Evolutionary conservation across 2,888 invertebrate species (phyloP).

Genomic region (Dioctria rufipes): DNA sequence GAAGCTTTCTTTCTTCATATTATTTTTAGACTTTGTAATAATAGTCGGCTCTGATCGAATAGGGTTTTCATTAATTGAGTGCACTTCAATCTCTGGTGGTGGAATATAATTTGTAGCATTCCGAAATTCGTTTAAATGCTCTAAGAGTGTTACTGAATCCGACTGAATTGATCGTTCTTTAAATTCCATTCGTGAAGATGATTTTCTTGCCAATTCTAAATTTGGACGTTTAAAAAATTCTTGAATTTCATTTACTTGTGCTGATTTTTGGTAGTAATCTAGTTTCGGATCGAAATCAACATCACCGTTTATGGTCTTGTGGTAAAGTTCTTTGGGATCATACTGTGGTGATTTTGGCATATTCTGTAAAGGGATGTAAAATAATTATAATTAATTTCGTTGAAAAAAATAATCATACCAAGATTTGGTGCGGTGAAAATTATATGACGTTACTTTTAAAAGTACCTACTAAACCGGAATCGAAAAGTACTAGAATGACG

Average conservation of each 20-base stretch:
- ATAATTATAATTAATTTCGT: too few species aligned
- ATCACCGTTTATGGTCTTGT: constrained; percentile 34
- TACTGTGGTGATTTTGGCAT: background rate
- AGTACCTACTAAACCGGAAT: too few species aligned
- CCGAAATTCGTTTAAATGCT: constrained; percentile 56
- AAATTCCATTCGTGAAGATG: constrained; percentile 44
- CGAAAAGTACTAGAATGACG: too few species aligned
- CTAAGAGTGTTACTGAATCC: constrained; percentile 49
- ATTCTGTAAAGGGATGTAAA: constrained; percentile 8
- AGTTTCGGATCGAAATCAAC: constrained; percentile 44
- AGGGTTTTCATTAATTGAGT: background rate
- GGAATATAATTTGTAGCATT: constrained; percentile 46
- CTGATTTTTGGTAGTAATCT: constrained; percentile 41
- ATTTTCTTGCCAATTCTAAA: constrained; percentile 26
- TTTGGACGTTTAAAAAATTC: constrained; percentile 53
- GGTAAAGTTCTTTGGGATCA: constrained; percentile 51
- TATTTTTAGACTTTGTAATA: constrained; percentile 40
- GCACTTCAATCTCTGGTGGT: constrained; percentile 50
- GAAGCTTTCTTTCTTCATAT: background rate
- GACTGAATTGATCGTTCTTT: constrained; percentile 1
- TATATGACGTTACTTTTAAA: too few species aligned
- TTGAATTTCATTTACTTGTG: constrained; percentile 49
- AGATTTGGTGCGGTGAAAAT: too few species aligned
- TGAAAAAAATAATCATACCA: too few species aligned
- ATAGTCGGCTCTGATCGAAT: constrained; percentile 16